Percentiles rank a stretch among this genome's conserved stretches.
phyloP scores from a whole-genome alignment of 2,113 vertebrate species.

The Lucifuga dentata region DNA sequence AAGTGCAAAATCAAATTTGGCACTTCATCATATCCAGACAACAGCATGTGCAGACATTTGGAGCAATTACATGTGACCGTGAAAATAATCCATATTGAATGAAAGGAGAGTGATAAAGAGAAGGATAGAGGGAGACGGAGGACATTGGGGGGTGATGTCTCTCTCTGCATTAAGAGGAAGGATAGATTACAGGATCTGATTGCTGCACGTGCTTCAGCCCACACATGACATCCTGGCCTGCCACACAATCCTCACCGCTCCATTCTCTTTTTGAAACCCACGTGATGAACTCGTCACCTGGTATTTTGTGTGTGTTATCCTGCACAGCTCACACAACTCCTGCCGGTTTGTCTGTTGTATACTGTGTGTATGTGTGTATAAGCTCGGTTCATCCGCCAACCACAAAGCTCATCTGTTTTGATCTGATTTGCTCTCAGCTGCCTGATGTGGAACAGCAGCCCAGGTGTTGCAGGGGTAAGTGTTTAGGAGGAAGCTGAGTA shows the following conservation, averaged over 20 bases:
- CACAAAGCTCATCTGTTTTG: conserved; percentile 63
- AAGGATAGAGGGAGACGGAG: not conserved
- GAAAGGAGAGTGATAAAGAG: not conserved
- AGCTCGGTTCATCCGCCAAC: conserved; percentile 28
- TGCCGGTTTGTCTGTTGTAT: conserved; percentile 31
- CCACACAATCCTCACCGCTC: conserved; percentile 19
- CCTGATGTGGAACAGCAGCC: conserved; percentile 67
- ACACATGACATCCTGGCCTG: conserved; percentile 22
- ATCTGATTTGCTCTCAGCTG: conserved; percentile 65
- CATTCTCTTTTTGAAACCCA: conserved; percentile 35
- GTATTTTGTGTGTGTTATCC: conserved; percentile 6
- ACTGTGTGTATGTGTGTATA: not conserved
- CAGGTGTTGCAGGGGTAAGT: conserved; percentile 73
- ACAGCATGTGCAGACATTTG: no score
- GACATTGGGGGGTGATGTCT: conserved; percentile 5
- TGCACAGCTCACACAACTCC: not conserved
- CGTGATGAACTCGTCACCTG: conserved; percentile 19
- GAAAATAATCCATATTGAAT: no score
- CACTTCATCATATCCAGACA: no score
- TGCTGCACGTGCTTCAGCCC: not conserved
- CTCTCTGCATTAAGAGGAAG: conserved; percentile 1
- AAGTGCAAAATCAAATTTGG: no score
- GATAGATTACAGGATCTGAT: conserved; percentile 17
- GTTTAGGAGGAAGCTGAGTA: not conserved
- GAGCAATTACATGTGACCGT: no score